These are phyloP conservation scores for Anadara kagoshimensis DNA, from an alignment of 1,140 invertebrate species.

Conservation along the genomic window DNA sequence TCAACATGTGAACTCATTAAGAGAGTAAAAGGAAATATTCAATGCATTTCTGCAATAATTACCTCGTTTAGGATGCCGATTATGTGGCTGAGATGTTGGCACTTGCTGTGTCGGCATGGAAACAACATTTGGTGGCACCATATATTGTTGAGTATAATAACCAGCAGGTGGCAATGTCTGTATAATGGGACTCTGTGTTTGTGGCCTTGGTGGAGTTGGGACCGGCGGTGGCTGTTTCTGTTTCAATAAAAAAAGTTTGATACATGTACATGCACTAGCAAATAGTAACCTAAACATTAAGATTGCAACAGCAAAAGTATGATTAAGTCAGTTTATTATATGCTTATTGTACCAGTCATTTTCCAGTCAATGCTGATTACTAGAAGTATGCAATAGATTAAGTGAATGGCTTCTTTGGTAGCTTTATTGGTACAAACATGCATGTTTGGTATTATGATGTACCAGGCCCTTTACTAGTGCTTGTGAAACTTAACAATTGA, in stretches of 20 bases:
- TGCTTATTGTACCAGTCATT: background rate
- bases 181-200: conserved; percentile 19
- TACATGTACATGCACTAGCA: background rate
- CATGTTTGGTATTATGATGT: no score
- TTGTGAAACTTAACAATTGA: no score
- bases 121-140: conserved; percentile 3
- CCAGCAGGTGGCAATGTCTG: conserved; percentile 12
- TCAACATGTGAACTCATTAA: no score
- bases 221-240: conserved; percentile 11
- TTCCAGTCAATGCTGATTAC: background rate
- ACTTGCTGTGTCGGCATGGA: background rate
- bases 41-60: background rate
- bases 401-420: background rate
- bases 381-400: background rate
- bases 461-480: no score
- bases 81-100: background rate
- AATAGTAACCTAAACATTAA: background rate
- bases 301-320: background rate
- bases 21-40: no score
- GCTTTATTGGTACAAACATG: no score
- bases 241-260: background rate
- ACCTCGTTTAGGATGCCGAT: conserved; percentile 9
- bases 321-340: background rate
- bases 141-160: background rate
- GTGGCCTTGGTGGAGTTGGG: conserved; percentile 9